Evolutionary conservation across 2,888 invertebrate species (phyloP), one percentile per base, ranked within the genome.

Genomic region (Choristoneura rosaceana): DNA sequence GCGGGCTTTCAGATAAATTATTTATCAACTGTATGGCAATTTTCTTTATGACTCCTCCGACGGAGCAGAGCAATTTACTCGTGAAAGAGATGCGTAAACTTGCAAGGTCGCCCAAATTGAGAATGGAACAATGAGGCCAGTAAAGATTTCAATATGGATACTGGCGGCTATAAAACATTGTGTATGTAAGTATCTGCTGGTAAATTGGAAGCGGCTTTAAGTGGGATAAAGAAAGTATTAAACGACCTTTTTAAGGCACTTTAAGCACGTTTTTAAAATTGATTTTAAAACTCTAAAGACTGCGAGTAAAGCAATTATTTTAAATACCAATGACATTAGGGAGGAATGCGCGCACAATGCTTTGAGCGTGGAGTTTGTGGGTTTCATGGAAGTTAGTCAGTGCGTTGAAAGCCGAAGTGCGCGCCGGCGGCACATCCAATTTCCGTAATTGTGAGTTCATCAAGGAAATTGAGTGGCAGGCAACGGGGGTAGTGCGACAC

Each of bases 1-100:
- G 90, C 90, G 90, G 90, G 91, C 93, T 93, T 90, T 92, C 91
- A 93, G 91, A 94, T 94, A 93, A 93, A 94, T 94, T 93, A 94
- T 94, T 94, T 94, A 94, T 93, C 93, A 94, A 94, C 93, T 93
- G 93, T 93, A 93, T 93, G 92, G 93, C 94, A 94, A 94, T 94
- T 94, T 94, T 93, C 94, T 94, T 94, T 94, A 94, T 92, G 93
- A 93, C 93, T 93, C 93, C 93, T 93, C 93, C 91, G 92, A 90
- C 93, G 93, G 89, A 91, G 90, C 91, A 88, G 89, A 92, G 93
- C 93, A 93, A 94, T 94, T 93, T 93, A 87, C 90, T 92, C 88
- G 86, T 87, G 93, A 91, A 92, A 90, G 92, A 92, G 91, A 93
- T 93, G 93, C 93, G 93, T 93, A 92, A 91, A 93, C 91, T 93